Evolutionary conservation across 1,140 invertebrate genomes (phyloP).

Genomic region (Hylyphantes graminicola): DNA sequence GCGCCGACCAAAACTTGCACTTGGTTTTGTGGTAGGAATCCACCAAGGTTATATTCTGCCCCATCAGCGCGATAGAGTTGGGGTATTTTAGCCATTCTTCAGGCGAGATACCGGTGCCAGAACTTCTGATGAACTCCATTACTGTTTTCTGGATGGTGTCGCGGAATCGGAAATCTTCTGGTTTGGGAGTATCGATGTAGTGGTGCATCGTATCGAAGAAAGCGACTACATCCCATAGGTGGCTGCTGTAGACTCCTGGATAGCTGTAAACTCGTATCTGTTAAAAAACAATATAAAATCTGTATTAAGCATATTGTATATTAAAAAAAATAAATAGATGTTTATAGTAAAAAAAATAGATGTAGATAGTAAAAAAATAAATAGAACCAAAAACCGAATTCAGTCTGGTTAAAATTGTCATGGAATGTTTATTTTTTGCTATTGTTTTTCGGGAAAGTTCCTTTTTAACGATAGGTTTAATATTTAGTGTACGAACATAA

Average conservation of each 20-base stretch:
- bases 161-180: slow-evolving; percentile 51
- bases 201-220: slow-evolving; percentile 58
- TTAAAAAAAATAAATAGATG: neutral
- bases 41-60: slow-evolving; percentile 18
- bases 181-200: slow-evolving; percentile 48
- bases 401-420: neutral
- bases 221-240: slow-evolving; percentile 60
- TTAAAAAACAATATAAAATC: neutral
- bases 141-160: slow-evolving; percentile 48
- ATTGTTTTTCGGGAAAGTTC: no score
- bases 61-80: slow-evolving; percentile 34
- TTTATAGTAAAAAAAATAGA: neutral
- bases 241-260: slow-evolving; percentile 55
- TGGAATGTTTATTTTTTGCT: no score
- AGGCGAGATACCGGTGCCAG: neutral
- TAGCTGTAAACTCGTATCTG: slow-evolving; percentile 60
- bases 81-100: slow-evolving; percentile 48
- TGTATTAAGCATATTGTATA: neutral
- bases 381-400: neutral
- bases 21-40: slow-evolving; percentile 46
- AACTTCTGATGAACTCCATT: slow-evolving; percentile 53
- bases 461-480: no score
- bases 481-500: no score
- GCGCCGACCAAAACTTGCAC: slow-evolving; percentile 57
- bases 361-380: no score